Conservation (phyloP, 2,797 vertebrate genomes). For the Hoplostethus mediterraneus region DNA sequence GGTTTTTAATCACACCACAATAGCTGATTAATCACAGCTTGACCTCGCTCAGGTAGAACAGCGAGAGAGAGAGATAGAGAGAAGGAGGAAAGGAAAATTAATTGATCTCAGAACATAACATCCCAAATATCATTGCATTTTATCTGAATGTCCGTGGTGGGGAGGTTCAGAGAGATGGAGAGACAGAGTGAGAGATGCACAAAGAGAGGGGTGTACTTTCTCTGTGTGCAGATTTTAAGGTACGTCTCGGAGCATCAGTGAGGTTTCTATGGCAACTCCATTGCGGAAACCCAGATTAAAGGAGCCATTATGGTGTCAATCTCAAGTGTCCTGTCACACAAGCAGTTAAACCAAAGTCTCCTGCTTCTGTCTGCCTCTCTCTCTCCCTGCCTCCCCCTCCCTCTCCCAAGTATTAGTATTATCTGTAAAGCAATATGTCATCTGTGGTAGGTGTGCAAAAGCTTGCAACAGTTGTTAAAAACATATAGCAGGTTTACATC, state of each 20-base stretch:
- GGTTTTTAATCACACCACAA: slow-evolving; percentile 23
- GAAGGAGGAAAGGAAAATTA: background rate
- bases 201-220: slow-evolving; percentile 13
- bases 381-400: background rate
- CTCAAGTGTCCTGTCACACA: background rate
- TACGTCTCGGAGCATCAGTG: slow-evolving; percentile 27
- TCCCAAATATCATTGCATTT: background rate
- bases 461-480: background rate
- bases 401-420: background rate
- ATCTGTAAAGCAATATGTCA: background rate
- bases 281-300: slow-evolving; percentile 35
- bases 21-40: slow-evolving; percentile 20
- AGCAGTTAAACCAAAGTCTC: background rate
- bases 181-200: background rate
- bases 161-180: slow-evolving; percentile 20
- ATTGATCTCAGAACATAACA: slow-evolving; percentile 1
- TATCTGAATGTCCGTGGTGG: slow-evolving; percentile 1
- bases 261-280: slow-evolving; percentile 53
- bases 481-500: no score
- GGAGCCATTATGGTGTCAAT: slow-evolving; percentile 7
- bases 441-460: background rate
- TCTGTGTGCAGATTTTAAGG: slow-evolving; percentile 24
- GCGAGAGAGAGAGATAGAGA: slow-evolving; percentile 3
- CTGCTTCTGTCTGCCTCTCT: background rate
- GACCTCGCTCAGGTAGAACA: slow-evolving; percentile 3